These are phyloP conservation scores for Acleris sparsana DNA, from an alignment of 2,888 invertebrate species.

Conservation along the genomic window DNA sequence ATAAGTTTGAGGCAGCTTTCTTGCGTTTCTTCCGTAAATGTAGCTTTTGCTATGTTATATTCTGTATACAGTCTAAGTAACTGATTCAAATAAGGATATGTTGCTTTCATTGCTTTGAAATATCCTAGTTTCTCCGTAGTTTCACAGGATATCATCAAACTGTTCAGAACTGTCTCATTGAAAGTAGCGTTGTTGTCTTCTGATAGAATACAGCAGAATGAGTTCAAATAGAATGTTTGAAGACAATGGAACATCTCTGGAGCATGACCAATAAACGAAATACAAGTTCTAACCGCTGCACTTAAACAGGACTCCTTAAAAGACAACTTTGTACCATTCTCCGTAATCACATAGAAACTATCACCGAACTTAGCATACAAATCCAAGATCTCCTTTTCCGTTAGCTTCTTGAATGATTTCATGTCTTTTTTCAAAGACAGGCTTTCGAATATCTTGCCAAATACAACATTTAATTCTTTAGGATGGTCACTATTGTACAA, in stretches of 20 bases:
- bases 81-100: constrained; percentile 66
- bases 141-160: constrained; percentile 53
- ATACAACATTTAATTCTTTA: constrained; percentile 52
- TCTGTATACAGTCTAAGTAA: constrained; percentile 64
- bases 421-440: constrained; percentile 53
- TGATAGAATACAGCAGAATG: constrained; percentile 58
- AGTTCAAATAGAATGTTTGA: constrained; percentile 62
- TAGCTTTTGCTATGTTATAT: constrained; percentile 41
- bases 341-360: constrained; percentile 62
- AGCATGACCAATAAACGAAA: constrained; percentile 54
- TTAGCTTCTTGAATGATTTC: constrained; percentile 51
- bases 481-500: constrained; percentile 54
- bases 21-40: constrained; percentile 48
- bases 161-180: constrained; percentile 53
- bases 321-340: constrained; percentile 55
- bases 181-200: constrained; percentile 44
- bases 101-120: constrained; percentile 47
- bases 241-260: constrained; percentile 61
- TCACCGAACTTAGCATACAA: constrained; percentile 65
- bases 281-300: constrained; percentile 45
- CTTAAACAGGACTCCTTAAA: constrained; percentile 54
- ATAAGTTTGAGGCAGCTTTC: constrained; percentile 57
- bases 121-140: constrained; percentile 60
- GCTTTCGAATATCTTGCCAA: constrained; percentile 55
- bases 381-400: constrained; percentile 51